Base-by-base conservation (phyloP, 2,888 invertebrate species). In the Chorisops tibialis region DNA sequence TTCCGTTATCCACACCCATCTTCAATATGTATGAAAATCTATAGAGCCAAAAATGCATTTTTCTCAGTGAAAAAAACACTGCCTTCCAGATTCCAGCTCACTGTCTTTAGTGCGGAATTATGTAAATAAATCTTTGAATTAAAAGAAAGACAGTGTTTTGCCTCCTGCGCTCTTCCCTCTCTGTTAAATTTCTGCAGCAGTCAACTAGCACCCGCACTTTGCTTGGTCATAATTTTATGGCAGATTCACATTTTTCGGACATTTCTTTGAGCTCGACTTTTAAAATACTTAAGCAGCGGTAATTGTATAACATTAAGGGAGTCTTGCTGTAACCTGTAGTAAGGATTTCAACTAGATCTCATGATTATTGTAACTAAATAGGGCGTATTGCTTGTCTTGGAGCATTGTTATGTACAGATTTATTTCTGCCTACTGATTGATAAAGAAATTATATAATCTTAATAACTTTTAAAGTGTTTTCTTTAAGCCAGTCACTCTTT, bases 61-160 rank as follows among this genome's bases (percentile, higher is more conserved):
- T 59, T 59, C 47, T 30, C 45, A 9, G 24, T 16, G 56, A 30
- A 56, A 14, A 16, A 45, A 39, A 21, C 39, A 43, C 43, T 9
- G 24, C 35, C 41, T 14, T 39, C 52, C 52, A 50, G 41, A 41
- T 35, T 14, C 43, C 24, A 21, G 43, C 56, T 60, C 59, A 47
- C 54, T 63, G 47, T 66, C 61, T 65, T 65, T 64, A 65, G 66
- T 63, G 59, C 59, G 54, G 66, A 65, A 67, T 66, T 68, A 68
- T 68, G 67, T 58, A 68, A 68, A 68, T 68, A 68, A 68, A 68
- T 67, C 67, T 66, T 63, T 62, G 62, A 61, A 67, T 66, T 67
- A 66, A 66, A 62, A 61, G 64, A 59, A 35, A 35, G 45, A 45
- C 22, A 24, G 19, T 21, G 43, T 30, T 45, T 56, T 56, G 43